phyloP scores from a whole-genome alignment of 2,797 vertebrate species.

The Sebastes hubbsi region DNA sequence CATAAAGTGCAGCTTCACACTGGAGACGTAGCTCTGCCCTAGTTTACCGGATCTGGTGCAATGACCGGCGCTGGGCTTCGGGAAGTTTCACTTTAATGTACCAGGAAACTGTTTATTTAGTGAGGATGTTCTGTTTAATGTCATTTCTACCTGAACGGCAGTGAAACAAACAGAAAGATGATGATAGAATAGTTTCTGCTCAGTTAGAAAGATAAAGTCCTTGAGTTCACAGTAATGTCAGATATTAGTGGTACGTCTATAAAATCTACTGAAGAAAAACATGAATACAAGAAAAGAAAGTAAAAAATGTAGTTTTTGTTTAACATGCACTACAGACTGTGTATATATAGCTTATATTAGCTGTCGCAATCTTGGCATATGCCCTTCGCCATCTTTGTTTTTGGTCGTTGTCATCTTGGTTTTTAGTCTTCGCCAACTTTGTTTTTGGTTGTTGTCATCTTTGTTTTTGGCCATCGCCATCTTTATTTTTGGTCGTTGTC shows the following conservation, averaged over 20 bases:
- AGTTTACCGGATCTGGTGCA: conserved; percentile 51
- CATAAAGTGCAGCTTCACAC: conserved; percentile 33
- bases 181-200: background rate
- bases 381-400: too few relatives aligned
- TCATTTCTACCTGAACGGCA: background rate
- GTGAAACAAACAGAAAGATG: background rate
- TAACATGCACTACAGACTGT: too few relatives aligned
- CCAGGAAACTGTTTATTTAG: background rate
- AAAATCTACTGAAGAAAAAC: background rate
- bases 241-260: background rate
- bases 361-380: too few relatives aligned
- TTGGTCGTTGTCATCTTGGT: rapidly evolving
- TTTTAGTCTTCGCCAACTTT: rapidly evolving
- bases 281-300: background rate
- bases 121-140: conserved; percentile 1
- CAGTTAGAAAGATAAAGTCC: conserved; percentile 10
- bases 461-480: rapidly evolving
- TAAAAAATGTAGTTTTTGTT: too few relatives aligned
- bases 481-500: too few relatives aligned
- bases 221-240: conserved; percentile 1
- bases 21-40: conserved; percentile 36
- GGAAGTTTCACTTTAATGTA: background rate
- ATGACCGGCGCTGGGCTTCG: background rate
- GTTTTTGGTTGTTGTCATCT: too few relatives aligned
- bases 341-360: too few relatives aligned